phyloP scores from a whole-genome alignment of 1,140 invertebrate genomes.

The Chironomus striatipennis region DNA sequence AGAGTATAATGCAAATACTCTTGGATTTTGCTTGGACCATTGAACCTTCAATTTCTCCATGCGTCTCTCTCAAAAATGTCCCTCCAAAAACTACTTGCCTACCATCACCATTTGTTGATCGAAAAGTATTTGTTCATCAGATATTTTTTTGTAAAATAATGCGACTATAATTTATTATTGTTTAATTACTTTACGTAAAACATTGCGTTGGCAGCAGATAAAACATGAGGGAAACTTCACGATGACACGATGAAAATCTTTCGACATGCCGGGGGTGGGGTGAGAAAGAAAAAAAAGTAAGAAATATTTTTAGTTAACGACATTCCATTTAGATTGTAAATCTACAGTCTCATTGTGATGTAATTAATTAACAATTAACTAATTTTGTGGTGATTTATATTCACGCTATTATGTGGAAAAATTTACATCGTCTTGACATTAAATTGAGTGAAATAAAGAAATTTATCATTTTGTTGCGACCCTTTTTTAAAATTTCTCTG shows the following conservation, averaged over 20 bases:
- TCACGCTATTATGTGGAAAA: not conserved
- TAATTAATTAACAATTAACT: constrained; percentile 15
- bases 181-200: constrained; percentile 11
- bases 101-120: too few species aligned
- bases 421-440: not conserved
- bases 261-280: too few species aligned
- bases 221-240: too few species aligned
- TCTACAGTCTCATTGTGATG: constrained; percentile 7
- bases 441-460: not conserved
- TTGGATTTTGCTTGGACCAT: too few species aligned
- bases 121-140: too few species aligned
- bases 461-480: not conserved
- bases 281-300: too few species aligned
- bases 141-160: constrained; percentile 2
- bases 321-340: not conserved
- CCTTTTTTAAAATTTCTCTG: not conserved
- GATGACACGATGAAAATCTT: too few species aligned
- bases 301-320: too few species aligned
- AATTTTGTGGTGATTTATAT: constrained; percentile 14
- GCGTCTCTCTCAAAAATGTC: too few species aligned
- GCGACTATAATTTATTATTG: constrained; percentile 16
- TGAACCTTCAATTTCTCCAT: too few species aligned
- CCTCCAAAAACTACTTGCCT: too few species aligned
- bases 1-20: too few species aligned
- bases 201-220: not conserved